Evolutionary conservation across 2,888 invertebrate genomes (phyloP).

Genomic region (Papilio elwesi): DNA sequence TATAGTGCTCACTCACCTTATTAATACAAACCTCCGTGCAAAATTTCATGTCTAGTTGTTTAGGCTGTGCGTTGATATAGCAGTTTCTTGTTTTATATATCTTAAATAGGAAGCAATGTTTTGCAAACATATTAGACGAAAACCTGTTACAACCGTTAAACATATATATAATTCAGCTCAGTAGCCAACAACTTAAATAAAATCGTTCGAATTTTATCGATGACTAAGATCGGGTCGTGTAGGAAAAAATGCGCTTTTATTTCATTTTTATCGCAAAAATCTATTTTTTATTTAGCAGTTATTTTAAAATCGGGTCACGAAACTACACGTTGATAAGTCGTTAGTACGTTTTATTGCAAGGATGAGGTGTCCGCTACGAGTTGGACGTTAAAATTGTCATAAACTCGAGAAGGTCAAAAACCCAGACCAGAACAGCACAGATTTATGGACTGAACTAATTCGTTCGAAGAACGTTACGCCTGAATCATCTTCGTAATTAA

Average conservation of each 20-base stretch:
- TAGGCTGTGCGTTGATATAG: too few relatives aligned
- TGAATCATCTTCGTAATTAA: slow-evolving; percentile 50
- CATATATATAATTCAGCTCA: slow-evolving; percentile 16
- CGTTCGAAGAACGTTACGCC: slow-evolving; percentile 42
- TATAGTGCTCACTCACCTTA: too few relatives aligned
- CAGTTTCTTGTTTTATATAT: too few relatives aligned
- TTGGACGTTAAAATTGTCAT: slow-evolving; percentile 59
- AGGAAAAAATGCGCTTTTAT: slow-evolving; percentile 29
- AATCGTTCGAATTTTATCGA: slow-evolving; percentile 26
- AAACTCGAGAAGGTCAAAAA: slow-evolving; percentile 68
- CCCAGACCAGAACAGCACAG: slow-evolving; percentile 53
- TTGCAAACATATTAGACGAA: not conserved
- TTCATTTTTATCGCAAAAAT: slow-evolving; percentile 38
- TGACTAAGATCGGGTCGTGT: slow-evolving; percentile 27
- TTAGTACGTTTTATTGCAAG: slow-evolving; percentile 59
- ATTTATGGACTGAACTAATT: slow-evolving; percentile 61
- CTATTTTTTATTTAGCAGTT: slow-evolving; percentile 39
- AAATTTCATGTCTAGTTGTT: too few relatives aligned
- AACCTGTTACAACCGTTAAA: not conserved
- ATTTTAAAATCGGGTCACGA: slow-evolving; percentile 55
- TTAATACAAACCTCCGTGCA: too few relatives aligned
- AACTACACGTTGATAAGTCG: slow-evolving; percentile 43
- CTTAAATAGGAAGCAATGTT: too few relatives aligned
- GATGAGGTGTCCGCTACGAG: slow-evolving; percentile 49
- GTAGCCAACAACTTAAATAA: not conserved